Conservation (phyloP, 2,113 vertebrate genomes). For the Camelus bactrianus region DNA sequence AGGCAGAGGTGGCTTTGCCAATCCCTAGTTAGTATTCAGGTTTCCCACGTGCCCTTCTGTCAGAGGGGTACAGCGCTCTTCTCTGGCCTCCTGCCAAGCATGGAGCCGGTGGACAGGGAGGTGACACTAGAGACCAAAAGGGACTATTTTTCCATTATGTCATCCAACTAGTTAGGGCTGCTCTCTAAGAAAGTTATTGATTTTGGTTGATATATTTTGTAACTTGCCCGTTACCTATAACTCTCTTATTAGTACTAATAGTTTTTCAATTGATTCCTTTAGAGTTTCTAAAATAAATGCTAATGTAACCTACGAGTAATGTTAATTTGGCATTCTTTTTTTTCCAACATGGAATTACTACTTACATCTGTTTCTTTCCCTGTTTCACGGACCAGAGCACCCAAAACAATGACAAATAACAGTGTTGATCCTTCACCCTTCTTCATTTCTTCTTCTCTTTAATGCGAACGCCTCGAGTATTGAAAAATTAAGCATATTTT, state of each 20-base stretch:
- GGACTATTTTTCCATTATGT: slow-evolving; percentile 57
- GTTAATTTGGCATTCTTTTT: not conserved
- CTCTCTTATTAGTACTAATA: not conserved
- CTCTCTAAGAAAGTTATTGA: slow-evolving; percentile 59
- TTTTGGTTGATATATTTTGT: not conserved
- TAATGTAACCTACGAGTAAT: not conserved
- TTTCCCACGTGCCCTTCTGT: not conserved
- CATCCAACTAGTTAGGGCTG: not conserved
- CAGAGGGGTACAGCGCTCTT: not conserved
- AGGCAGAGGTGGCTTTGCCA: not conserved
- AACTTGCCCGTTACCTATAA: not conserved
- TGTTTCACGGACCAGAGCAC: not conserved
- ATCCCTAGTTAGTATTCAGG: not conserved
- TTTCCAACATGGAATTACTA: slow-evolving; percentile 32
- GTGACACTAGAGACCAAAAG: slow-evolving; percentile 1
- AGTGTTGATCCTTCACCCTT: not conserved
- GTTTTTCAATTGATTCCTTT: slow-evolving; percentile 4
- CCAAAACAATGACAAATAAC: slow-evolving; percentile 25
- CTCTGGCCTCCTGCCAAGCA: slow-evolving; percentile 15
- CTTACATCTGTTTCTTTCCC: not conserved
- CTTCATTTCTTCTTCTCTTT: not conserved
- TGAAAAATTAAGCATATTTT: not conserved
- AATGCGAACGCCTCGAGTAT: not conserved
- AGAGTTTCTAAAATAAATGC: slow-evolving; percentile 37
- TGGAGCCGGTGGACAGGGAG: slow-evolving; percentile 29